Base-by-base conservation (phyloP, 2,888 invertebrate species). In the Phortica magna region DNA sequence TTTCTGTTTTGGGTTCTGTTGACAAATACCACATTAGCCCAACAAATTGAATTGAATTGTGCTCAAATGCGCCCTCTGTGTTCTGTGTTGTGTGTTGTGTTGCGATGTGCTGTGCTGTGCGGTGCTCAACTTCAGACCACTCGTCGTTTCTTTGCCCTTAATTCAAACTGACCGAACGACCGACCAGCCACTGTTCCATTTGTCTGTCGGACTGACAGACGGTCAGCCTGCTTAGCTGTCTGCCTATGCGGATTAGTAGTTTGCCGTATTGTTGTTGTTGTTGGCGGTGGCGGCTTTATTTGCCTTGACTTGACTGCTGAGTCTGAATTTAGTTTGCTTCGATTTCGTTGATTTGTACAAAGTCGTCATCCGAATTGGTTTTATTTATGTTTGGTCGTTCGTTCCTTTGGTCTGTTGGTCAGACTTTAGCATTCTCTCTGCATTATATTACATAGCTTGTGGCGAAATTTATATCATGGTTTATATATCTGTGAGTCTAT, bases 1-100 rank as follows among this genome's bases (percentile, higher is more conserved):
- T 87, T 88, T 83, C 87, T 82, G 78, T 70, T 39, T 83, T 80
- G 76, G 80, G 80, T 78, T 83, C 83, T 81, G 84, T 85, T 85
- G 84, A 84, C 86, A 87, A 88, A 88, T 88, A 84, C 85, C 87
- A 88, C 87, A 87, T 87, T 87, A 87, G 85, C 81, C 85, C 80
- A 83, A 82, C 83, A 85, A 87, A 87, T 88, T 88, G 88, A 87
- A 87, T 87, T 88, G 83, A 83, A 87, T 84, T 82, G 80, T 79
- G 82, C 73, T 75, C 73, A 74, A 48, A 17, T 48, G 68, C 31
- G 31, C 43, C 48, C 22, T 48, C 43, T 10, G 55, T n/a, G 55
- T 55, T 55, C 17, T 55, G 55, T 55, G 9, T 14, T 9, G 55
- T 17, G 9, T 12, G 9, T 9, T 55, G n/a, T n/a, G n/a, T n/a